Base-by-base conservation (phyloP, 2,113 vertebrate species). In the Solea senegalensis region DNA sequence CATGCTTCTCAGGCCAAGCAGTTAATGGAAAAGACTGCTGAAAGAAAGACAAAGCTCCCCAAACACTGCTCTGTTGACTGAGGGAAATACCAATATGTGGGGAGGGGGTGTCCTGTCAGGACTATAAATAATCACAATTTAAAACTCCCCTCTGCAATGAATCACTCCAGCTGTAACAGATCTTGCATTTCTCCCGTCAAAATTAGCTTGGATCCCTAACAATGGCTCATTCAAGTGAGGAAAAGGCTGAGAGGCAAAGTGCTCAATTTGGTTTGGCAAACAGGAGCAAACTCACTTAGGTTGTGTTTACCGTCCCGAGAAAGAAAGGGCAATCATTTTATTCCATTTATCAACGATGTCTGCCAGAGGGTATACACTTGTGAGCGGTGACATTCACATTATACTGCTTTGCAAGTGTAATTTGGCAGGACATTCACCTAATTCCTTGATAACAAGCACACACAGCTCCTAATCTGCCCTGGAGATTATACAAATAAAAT, bases 51-150 rank as follows among this genome's bases (percentile, higher is more conserved):
- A 91, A 92, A 89, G 84, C 84, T 87, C 69, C 85, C 78, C 83
- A 91, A 92, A 90, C 90, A 91, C 65, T 76, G 78, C 67, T 81
- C 49, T 90, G 90, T 91, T 92, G 90, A 90, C 87, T 74, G 51
- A 91, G 80, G 90, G 91, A 93, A 93, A 92, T 92, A 85, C 87
- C 90, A 89, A 84, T 74, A 87, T 88, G 85, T 87, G 84, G 82
- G 83, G 85, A 85, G 82, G 84, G 83, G 85, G 83, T 88, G 86
- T 86, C 86, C 87, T 88, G 89, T 90, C 87, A 89, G 57, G 78
- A 84, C 86, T 86, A 88, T 90, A 92, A 92, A 92, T 90, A 91
- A 92, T 91, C 84, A 83, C 85, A 83, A 83, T 58, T 88, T 84
- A 81, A 78, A 87, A 78, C 66, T 71, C 72, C 61, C 69, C 58